Evolutionary conservation across 2,797 vertebrate species (phyloP).

Genomic region (Tragopan temminckii): DNA sequence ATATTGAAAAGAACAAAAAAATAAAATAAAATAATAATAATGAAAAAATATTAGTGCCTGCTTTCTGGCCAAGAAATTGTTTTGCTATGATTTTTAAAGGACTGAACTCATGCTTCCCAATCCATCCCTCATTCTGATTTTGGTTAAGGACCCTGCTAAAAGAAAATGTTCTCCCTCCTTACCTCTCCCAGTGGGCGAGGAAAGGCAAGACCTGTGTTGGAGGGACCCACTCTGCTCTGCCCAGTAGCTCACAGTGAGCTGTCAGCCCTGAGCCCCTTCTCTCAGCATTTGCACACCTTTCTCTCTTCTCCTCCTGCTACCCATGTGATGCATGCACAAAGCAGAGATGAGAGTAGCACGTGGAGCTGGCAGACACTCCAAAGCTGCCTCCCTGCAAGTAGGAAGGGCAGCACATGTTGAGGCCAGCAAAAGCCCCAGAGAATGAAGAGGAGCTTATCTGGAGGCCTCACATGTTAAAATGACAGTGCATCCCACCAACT

Average conservation of each 20-base stretch:
- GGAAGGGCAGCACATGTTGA: not conserved
- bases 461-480: not conserved
- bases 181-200: not conserved
- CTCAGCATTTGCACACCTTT: not conserved
- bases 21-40: no score
- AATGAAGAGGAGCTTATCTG: not conserved
- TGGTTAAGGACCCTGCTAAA: not conserved
- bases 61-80: constrained; percentile 1
- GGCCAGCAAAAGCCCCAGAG: not conserved
- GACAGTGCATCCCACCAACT: not conserved
- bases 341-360: not conserved
- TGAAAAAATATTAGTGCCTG: not conserved
- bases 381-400: not conserved
- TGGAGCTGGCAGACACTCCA: not conserved
- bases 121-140: not conserved
- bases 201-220: not conserved
- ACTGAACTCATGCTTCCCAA: not conserved
- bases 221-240: not conserved
- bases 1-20: not conserved
- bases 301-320: not conserved
- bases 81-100: constrained; percentile 28
- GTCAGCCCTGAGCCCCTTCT: not conserved
- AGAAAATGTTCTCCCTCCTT: not conserved
- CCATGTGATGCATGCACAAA: not conserved
- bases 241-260: accelerated